phyloP scores from a whole-genome alignment of 2,113 vertebrate species.

The Epinephelus lanceolatus region DNA sequence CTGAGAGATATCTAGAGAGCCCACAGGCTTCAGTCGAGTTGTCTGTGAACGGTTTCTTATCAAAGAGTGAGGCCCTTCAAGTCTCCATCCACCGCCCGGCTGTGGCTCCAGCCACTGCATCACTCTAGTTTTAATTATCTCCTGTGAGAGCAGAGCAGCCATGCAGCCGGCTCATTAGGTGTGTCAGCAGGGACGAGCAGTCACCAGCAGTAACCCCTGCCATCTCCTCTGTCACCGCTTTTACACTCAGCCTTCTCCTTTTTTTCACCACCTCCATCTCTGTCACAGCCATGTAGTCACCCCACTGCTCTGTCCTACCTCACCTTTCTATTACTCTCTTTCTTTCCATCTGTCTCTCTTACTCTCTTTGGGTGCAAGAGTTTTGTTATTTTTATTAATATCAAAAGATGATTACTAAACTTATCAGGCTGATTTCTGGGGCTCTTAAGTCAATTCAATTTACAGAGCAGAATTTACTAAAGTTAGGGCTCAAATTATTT shows the following conservation, averaged over 20 bases:
- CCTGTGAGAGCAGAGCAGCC: constrained; percentile 41
- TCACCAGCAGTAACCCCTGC: constrained; percentile 39
- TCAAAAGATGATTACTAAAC: neutral
- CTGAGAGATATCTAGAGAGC: neutral
- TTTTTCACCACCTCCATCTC: neutral
- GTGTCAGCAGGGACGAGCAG: constrained; percentile 23
- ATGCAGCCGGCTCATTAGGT: constrained; percentile 41
- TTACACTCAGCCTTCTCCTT: constrained; percentile 19
- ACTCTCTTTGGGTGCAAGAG: neutral
- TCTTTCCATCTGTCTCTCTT: neutral
- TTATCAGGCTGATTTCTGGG: neutral
- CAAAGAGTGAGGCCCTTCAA: constrained; percentile 42
- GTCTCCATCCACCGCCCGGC: neutral
- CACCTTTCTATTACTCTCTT: neutral
- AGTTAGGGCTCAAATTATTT: no score
- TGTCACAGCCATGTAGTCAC: constrained; percentile 1
- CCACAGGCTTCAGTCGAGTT: constrained; percentile 56
- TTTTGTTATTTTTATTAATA: neutral
- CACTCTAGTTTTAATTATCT: constrained; percentile 45
- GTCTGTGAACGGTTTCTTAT: constrained; percentile 44
- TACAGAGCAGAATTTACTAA: neutral
- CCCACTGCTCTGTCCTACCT: neutral
- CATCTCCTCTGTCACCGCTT: constrained; percentile 9
- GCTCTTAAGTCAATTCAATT: neutral
- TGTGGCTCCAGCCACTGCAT: neutral